A percentile compares a stretch with the other conserved stretches of the same genome.
These are phyloP conservation scores for Drosophila limbata DNA, from an alignment of 2,888 invertebrate species.

Conservation along the genomic window DNA sequence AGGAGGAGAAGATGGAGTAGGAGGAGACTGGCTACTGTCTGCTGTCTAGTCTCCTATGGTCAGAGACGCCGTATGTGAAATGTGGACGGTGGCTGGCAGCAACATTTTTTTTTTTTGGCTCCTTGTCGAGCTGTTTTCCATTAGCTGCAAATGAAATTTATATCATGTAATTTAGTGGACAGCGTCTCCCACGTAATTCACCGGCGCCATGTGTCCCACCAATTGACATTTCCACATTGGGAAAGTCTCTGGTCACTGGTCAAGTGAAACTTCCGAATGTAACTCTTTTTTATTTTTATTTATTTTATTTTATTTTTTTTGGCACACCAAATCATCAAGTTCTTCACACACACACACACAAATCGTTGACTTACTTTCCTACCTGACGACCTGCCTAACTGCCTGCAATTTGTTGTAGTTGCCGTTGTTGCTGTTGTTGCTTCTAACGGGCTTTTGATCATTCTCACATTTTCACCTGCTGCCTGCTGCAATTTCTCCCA, in stretches of 20 bases:
- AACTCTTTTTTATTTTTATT: conserved; percentile 4
- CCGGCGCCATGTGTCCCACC: conserved; percentile 11
- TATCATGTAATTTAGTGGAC: conserved; percentile 67
- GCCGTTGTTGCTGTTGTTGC: conserved; percentile 3
- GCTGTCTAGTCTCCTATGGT: conserved; percentile 31
- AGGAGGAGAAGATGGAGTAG: conserved; percentile 21
- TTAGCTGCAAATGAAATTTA: conserved; percentile 69
- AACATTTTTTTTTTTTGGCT: conserved; percentile 17
- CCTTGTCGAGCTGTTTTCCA: conserved; percentile 48
- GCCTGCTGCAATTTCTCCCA: conserved; percentile 67
- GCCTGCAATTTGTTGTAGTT: conserved; percentile 20
- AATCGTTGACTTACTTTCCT: conserved; percentile 51
- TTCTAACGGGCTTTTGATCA: conserved; percentile 48
- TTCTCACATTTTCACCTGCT: conserved; percentile 65
- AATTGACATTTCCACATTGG: conserved; percentile 48
- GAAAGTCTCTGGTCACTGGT: conserved; percentile 34
- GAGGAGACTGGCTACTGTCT: conserved; percentile 20
- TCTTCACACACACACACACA: conserved; percentile 17
- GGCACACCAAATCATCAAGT: conserved; percentile 45
- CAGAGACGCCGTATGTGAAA: conserved; percentile 48
- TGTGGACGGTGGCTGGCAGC: conserved; percentile 5
- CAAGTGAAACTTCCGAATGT: conserved; percentile 47
- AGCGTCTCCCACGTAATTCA: conserved; percentile 49
- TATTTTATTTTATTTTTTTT: conserved; percentile 7
- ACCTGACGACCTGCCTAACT: conserved; percentile 29